Base-by-base conservation (phyloP, 2,888 invertebrate genomes). In the Graphium colonna region DNA sequence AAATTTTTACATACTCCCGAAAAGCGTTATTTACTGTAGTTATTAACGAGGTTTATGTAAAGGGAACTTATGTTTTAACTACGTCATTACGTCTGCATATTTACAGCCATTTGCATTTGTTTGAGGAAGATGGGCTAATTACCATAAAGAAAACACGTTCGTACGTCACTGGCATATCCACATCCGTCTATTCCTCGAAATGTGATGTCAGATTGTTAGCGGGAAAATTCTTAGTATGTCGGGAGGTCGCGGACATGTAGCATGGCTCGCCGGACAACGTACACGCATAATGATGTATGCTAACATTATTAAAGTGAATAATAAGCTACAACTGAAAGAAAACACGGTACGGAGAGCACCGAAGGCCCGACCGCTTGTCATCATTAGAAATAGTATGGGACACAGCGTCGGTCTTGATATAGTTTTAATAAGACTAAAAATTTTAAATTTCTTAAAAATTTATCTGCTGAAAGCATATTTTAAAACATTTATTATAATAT, bases 251-350 rank as follows among this genome's bases (percentile, higher is more conserved):
- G 61, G 60, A 62, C 70, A 78, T 77, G 77, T 75, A 70, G 61
- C 62, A 68, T 68, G 77, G 69, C 65, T 69, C 61, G 75, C 71
- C 72, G 79, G 79, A 75, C 83, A 68, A 71, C 65, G 68, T 55
- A 59, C 70, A 75, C 69, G 73, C 71, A 82, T 82, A 82, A 87
- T 78, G 80, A 82, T 81, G 79, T 82, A 76, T 79, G 77, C 77
- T 71, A 69, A 79, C 77, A 68, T 79, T 75, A 77, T 71, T 79
- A 76, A 76, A 78, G 71, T 75, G 72, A 78, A 82, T 80, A 82
- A 83, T 82, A 83, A 81, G 75, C 68, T 63, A 61, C 64, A 61
- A 58, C 73, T 73, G 75, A 74, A 76, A 76, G 76, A 75, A 72
- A 72, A 75, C 69, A 69, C 53, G 59, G 72, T 79, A 82, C 74